Conservation (phyloP, 1,140 invertebrate genomes). For the Macrotrachela quadricornifera region DNA sequence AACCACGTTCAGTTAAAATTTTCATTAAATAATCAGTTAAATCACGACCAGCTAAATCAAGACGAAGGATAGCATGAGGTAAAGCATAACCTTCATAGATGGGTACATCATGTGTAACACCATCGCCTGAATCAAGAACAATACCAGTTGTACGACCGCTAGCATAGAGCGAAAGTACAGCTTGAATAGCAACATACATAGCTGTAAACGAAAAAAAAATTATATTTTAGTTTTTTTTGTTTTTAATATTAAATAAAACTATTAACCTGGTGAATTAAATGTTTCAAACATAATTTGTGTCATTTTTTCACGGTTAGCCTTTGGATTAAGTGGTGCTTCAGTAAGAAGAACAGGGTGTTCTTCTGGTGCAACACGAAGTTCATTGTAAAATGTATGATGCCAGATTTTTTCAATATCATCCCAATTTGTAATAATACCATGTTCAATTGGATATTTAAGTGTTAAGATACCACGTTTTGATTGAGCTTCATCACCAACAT, state of each 20-base stretch:
- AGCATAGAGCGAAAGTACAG: conserved; percentile 88
- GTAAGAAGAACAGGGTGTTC: conserved; percentile 13
- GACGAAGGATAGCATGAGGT: conserved; percentile 70
- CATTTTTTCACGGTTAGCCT: conserved; percentile 10
- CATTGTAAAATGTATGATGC: conserved; percentile 11
- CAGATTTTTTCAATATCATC: conserved; percentile 31
- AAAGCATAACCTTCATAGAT: conserved; percentile 92
- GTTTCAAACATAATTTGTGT: background rate
- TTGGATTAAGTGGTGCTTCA: conserved; percentile 11
- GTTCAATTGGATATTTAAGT: conserved; percentile 73
- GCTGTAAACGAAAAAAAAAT: conserved; percentile 16
- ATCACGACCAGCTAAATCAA: conserved; percentile 95
- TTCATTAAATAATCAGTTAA: conserved; percentile 96
- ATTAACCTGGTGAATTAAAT: no score
- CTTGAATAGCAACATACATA: conserved; percentile 64
- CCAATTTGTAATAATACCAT: conserved; percentile 77
- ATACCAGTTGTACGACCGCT: conserved; percentile 89
- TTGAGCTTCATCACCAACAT: conserved; percentile 79
- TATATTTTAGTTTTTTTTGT: background rate
- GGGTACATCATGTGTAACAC: conserved; percentile 96
- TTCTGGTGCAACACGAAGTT: conserved; percentile 15
- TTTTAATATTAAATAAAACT: no score
- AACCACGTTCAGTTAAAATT: conserved; percentile 26
- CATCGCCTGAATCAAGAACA: conserved; percentile 93
- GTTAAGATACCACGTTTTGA: conserved; percentile 30